phyloP scores from a whole-genome alignment of 2,113 vertebrate genomes.

The Galbula dea region DNA sequence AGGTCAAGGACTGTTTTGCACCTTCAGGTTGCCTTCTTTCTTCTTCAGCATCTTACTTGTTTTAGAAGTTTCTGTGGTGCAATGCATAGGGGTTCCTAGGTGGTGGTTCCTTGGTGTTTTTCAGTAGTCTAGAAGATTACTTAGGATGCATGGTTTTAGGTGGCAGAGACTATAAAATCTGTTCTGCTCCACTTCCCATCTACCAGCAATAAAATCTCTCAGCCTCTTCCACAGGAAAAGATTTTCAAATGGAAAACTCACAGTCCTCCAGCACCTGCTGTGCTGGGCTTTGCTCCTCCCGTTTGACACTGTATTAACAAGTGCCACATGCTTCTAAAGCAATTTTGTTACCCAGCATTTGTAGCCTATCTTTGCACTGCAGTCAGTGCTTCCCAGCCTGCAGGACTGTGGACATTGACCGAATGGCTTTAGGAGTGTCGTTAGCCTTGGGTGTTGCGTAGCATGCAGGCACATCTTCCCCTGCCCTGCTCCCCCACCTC shows the following conservation, averaged over 20 bases:
- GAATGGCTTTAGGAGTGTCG: neutral
- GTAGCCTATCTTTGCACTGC: neutral
- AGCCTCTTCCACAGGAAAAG: neutral
- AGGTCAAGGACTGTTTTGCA: neutral
- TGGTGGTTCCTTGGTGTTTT: neutral
- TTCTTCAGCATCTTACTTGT: neutral
- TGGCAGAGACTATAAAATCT: neutral
- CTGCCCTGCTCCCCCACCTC: neutral
- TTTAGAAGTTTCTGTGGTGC: neutral
- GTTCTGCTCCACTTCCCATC: neutral
- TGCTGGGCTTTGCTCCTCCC: neutral
- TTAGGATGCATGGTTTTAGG: neutral
- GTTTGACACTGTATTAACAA: neutral
- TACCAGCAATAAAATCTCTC: neutral
- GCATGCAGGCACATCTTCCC: neutral
- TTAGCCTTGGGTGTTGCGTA: fast-evolving
- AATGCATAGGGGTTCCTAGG: neutral
- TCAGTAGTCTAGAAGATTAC: neutral
- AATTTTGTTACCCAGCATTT: neutral
- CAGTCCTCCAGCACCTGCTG: neutral
- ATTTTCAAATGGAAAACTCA: neutral
- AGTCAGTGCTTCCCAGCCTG: neutral
- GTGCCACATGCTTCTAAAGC: neutral
- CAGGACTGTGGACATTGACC: neutral
- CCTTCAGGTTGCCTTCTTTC: neutral